These are phyloP conservation scores for Hyperoplus immaculatus DNA, from an alignment of 2,797 vertebrate species.

Conservation along the genomic window DNA sequence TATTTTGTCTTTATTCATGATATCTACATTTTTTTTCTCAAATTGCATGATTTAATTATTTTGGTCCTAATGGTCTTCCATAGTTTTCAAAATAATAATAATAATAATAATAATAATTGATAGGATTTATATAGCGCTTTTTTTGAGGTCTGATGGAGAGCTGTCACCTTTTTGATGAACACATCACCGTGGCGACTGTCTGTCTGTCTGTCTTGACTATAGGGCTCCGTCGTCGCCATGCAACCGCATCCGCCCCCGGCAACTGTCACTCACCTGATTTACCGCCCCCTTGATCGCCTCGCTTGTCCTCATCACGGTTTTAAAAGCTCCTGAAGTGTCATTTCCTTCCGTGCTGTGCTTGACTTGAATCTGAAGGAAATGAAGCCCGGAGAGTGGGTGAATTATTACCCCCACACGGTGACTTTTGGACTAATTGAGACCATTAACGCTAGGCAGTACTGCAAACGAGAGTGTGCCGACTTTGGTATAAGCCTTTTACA, in stretches of 20 bases:
- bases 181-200: constrained; percentile 66
- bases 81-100: too few relatives aligned
- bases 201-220: constrained; percentile 26
- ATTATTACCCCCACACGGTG: constrained; percentile 75
- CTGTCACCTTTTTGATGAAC: constrained; percentile 78
- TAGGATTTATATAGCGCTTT: too few relatives aligned
- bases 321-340: constrained; percentile 83
- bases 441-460: constrained; percentile 65
- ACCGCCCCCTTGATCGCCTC: constrained; percentile 61
- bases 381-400: constrained; percentile 79
- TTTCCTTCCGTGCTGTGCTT: constrained; percentile 78
- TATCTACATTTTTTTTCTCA: too few relatives aligned
- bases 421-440: constrained; percentile 83
- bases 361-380: constrained; percentile 81
- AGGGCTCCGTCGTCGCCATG: too few relatives aligned
- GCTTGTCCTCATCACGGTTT: constrained; percentile 81
- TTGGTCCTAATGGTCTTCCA: too few relatives aligned
- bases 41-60: too few relatives aligned
- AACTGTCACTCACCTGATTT: constrained; percentile 74
- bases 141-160: constrained; percentile 61
- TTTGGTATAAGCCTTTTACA: not conserved
- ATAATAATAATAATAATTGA: too few relatives aligned
- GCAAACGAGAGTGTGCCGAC: constrained; percentile 27
- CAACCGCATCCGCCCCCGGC: constrained; percentile 20
- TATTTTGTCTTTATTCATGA: too few relatives aligned